Percentiles rank a stretch among this genome's conserved stretches.
These are phyloP conservation scores for Cinclus mexicanus DNA, from an alignment of 2,113 vertebrate genomes.

Conservation along the genomic window DNA sequence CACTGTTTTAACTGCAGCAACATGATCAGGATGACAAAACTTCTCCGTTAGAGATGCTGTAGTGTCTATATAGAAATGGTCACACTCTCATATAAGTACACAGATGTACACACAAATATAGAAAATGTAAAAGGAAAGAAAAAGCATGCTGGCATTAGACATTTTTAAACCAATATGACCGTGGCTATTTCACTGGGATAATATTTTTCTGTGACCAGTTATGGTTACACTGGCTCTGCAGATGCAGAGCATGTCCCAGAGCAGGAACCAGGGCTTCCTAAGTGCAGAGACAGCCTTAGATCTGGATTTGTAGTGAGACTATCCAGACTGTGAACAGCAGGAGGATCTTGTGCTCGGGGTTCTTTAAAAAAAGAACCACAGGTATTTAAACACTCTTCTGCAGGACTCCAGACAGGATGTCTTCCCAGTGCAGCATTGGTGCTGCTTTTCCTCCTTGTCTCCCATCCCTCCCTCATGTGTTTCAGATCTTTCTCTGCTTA, in stretches of 20 bases:
- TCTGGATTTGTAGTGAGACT: not conserved
- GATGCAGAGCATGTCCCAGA: not conserved
- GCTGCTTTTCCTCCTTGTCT: not conserved
- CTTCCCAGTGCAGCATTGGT: not conserved
- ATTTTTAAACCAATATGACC: not conserved
- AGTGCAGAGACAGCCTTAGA: not conserved
- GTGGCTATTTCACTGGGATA: too few species aligned
- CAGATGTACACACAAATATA: fast-evolving
- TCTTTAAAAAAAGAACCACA: not conserved
- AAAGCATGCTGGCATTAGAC: not conserved
- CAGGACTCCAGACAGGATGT: not conserved
- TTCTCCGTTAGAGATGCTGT: not conserved
- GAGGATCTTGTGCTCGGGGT: not conserved
- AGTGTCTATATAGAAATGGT: not conserved
- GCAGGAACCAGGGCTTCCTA: not conserved
- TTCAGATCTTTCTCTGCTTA: constrained; percentile 9
- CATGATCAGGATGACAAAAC: not conserved
- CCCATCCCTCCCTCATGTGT: not conserved
- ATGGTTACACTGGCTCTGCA: fast-evolving
- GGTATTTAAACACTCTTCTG: not conserved
- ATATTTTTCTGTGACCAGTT: not conserved
- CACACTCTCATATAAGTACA: not conserved
- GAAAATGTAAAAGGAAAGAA: not conserved
- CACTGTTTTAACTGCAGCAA: not conserved
- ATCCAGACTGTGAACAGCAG: not conserved